Evolutionary conservation across 2,888 invertebrate species (phyloP), one percentile per base, ranked within the genome.

Genomic region (Aporophyla lueneburgensis): DNA sequence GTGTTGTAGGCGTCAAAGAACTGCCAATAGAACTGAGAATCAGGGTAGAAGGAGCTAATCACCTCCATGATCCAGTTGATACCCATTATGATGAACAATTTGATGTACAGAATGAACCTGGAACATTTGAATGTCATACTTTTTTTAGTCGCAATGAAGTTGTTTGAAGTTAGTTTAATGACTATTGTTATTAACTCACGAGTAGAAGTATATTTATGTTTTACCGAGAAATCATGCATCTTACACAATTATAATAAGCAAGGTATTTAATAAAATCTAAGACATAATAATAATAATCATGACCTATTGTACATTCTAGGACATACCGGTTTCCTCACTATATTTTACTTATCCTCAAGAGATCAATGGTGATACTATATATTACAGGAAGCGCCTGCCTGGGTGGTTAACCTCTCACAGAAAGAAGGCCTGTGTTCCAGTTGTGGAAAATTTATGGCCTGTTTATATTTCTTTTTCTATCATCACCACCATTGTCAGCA

Each of bases 31-130:
- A 92, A 92, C 6, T 93, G 83, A 0, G 96, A 95, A 16, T 96
- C 89, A 0, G 96, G 95, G 71, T 97, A 97, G 7, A 97, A 83
- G 93, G 97, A 97, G 56, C 98, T 98, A 78, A 98, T 91, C 51
- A 98, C 97, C 89, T 98, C 98, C 93, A 98, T 96, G n/a, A 97
- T 96, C 98, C 98, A 98, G 91, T 97, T 98, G 81, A 98, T 97
- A 3, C 98, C 98, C 98, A 98, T 98, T 12, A 98, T 97, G 74
- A 97, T 94, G 89, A 98, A 97, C 33, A 98, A 93, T 90, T 98
- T 98, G 81, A 98, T 86, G 91, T 98, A 98, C 0, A 98, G 94
- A 74, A 97, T 95, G 83, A 98, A 97, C 90, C 98, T 98, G 95
- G n/a, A 94, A 93, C 77, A 83, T 72, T 75, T 81, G 9, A 87